Evolutionary conservation across 2,888 invertebrate genomes (phyloP).

Genomic region (Plutella xylostella): DNA sequence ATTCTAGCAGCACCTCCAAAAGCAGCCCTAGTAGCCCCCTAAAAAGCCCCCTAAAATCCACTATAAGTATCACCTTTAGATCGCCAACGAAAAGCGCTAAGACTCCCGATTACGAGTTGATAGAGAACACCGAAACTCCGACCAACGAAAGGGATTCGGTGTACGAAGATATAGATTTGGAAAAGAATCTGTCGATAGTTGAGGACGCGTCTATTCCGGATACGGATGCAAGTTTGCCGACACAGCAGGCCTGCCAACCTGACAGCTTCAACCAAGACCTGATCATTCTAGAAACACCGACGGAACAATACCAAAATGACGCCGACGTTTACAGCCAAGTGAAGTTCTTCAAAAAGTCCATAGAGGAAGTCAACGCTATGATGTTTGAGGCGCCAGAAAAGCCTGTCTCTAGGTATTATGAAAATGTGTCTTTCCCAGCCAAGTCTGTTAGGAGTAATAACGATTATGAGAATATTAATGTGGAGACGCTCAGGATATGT

Average conservation of each 20-base stretch:
- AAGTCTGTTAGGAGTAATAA: conserved; percentile 24
- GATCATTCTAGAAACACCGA: conserved; percentile 68
- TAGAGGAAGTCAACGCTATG: conserved; percentile 79
- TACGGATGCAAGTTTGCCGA: conserved; percentile 66
- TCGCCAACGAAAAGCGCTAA: conserved; percentile 67
- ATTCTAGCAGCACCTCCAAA: conserved; percentile 54
- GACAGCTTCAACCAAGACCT: conserved; percentile 41
- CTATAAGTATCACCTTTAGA: conserved; percentile 79
- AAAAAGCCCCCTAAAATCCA: conserved; percentile 74
- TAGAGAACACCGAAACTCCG: conserved; percentile 42
- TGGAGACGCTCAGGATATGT: conserved; percentile 42
- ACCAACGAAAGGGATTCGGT: conserved; percentile 58
- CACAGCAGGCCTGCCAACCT: conserved; percentile 70
- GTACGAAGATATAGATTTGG: conserved; percentile 70
- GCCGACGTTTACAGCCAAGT: conserved; percentile 79
- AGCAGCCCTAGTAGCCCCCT: conserved; percentile 52
- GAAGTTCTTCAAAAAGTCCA: conserved; percentile 78
- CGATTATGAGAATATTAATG: conserved; percentile 51
- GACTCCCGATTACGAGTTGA: conserved; percentile 54
- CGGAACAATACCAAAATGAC: conserved; percentile 44
- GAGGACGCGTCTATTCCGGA: conserved; percentile 68
- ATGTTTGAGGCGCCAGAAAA: conserved; percentile 41
- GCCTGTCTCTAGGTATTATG: conserved; percentile 32
- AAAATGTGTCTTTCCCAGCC: conserved; percentile 39
- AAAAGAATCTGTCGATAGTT: conserved; percentile 60